phyloP scores from a whole-genome alignment of 1,140 invertebrate species.

The Trissolcus basalis region DNA sequence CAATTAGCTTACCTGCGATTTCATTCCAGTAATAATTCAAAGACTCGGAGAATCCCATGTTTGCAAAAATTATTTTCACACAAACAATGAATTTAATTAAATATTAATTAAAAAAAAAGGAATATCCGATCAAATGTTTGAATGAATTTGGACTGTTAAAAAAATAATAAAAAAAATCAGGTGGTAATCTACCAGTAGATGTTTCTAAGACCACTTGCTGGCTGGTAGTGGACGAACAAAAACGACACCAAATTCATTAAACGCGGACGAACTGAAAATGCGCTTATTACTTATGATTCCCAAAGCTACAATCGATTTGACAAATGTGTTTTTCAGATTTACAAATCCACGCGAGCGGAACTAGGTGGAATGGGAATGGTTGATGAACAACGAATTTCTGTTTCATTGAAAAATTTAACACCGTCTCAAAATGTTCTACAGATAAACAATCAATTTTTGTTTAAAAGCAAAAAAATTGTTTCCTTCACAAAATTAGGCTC shows the following conservation, averaged over 20 bases:
- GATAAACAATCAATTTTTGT: no score
- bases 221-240: constrained; percentile 22
- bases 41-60: constrained; percentile 19
- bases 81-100: neutral
- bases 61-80: neutral
- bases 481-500: no score
- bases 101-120: neutral
- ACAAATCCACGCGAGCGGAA: constrained; percentile 1
- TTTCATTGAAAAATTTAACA: no score
- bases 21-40: constrained; percentile 32
- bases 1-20: constrained; percentile 26
- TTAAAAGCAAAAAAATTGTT: no score
- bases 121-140: neutral
- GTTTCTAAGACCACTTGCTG: constrained; percentile 4
- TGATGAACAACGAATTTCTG: no score
- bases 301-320: neutral
- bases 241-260: constrained; percentile 16
- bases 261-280: constrained; percentile 34
- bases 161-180: constrained; percentile 24
- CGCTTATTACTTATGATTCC: constrained; percentile 52
- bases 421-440: no score
- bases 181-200: neutral
- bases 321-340: constrained; percentile 16
- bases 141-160: neutral
- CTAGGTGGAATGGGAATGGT: neutral